Base-by-base conservation (phyloP, 2,113 vertebrate genomes). In the Rhabdomys dilectus region DNA sequence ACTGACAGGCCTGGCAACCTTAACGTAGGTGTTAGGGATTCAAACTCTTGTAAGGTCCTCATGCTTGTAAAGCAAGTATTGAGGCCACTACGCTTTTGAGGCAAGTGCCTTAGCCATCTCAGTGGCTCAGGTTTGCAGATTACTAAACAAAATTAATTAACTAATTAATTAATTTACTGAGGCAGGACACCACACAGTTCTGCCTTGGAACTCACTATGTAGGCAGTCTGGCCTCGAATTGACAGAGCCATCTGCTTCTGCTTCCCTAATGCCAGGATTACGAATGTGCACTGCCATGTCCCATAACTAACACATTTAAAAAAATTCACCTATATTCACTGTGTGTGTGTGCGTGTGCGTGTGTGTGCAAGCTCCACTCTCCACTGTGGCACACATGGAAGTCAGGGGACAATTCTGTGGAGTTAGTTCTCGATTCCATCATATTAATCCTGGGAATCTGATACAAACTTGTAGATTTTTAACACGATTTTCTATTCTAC, bases 391-490 rank as follows among this genome's bases (percentile, higher is more conserved):
- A 60, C 82, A 85, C 3, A 39, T 45, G 42, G 39, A 85, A 26
- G 53, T 42, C 60, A 86, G 8, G 42, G 15, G 16, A 66, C 8
- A 66, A 34, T 60, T 85, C 60, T 86, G 56, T 10, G 16, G 26
- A 66, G 60, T 66, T 36, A 45, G 60, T 86, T 64, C 60, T 85
- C 84, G 42, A 31, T 26, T 5, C 58, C 29, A 66, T 48, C n/a
- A 42, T 42, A 24, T 60, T 84, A 26, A 29, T 62, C 12, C 24
- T 62, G 56, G 24, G 13, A 84, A 39, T 42, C 56, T 84, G n/a
- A 84, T 26, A 19, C 60, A 96, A 68, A 96, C 77, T 31, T 62
- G 70, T 1, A 64, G 1, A 62, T 72, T 98, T 97, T 34, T 90
- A 66, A 34, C 42, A 97, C 89, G 53, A 89, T 81, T 80, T 7